Evolutionary conservation across 2,888 invertebrate genomes (phyloP), one percentile per base, ranked within the genome.

Genomic region (Papilio protenor): DNA sequence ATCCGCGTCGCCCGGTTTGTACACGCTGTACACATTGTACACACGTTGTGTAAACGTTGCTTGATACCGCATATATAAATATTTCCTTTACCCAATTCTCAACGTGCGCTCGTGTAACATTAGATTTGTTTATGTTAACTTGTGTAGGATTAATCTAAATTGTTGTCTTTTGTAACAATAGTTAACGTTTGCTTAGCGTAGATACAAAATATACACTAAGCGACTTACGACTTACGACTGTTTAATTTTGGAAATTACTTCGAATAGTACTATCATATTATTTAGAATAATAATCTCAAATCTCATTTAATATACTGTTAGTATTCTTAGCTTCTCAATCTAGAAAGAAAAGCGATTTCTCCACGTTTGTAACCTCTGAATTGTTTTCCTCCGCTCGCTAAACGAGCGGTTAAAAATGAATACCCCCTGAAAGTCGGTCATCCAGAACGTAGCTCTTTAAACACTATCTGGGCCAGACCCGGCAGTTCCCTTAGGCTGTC

Each of bases 81-180:
- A 77, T 77, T 74, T 61, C 52, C 77, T 59, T 75, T 77, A 77
- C 77, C 77, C 77, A 77, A 77, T 77, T 77, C 77, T 52, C 77
- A 75, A 74, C n/a, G 40, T 69, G 16, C 66, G 40, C 66, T 69
- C 69, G 69, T 75, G 75, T 27, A 55, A 55, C 23, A 55, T 55
- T 69, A 75, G 16, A 21, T 33, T 21, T 64, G 73, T 73, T 73
- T 69, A 21, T 21, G 66, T 12, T 69, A 12, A 45, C 21, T 2
- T 45, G 40, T 69, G 40, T 69, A 21, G n/a, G 21, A 45, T 33
- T 69, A 45, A 21, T 40, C 6, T 66, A 64, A 61, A 40, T 66
- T 66, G 64, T 66, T 45, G 45, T 69, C 11, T 69, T 45, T 21
- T 14, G 6, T 66, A 66, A n/a, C 33, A 64, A 64, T 64, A 40